Evolutionary conservation across 2,797 vertebrate species (phyloP).

Genomic region (Hypotaenidia okinawae): DNA sequence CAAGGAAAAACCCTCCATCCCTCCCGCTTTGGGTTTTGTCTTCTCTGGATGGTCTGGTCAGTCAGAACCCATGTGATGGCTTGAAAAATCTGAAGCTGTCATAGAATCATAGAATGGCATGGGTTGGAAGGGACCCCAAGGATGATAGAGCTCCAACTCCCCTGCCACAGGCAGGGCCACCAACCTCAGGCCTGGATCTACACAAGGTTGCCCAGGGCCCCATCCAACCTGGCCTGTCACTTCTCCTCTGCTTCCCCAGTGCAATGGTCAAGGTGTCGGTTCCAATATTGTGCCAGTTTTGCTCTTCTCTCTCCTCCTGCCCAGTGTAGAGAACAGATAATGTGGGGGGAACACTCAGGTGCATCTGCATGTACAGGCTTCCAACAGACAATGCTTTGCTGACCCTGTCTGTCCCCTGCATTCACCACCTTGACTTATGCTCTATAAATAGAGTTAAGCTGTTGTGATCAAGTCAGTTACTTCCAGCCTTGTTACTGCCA

Average conservation of each 20-base stretch:
- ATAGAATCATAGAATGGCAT: too few species aligned
- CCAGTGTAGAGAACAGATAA: neutral
- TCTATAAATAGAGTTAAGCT: neutral
- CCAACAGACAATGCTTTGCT: neutral
- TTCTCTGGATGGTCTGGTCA: neutral
- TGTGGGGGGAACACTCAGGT: neutral
- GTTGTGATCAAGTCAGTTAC: neutral
- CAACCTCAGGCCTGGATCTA: too few species aligned
- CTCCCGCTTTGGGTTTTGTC: neutral
- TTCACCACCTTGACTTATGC: neutral
- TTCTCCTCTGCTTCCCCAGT: neutral
- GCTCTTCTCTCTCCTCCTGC: neutral
- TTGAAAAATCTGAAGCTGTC: neutral
- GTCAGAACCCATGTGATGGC: neutral
- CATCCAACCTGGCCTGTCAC: too few species aligned
- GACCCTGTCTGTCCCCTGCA: neutral
- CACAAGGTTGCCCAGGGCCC: too few species aligned
- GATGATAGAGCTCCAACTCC: too few species aligned
- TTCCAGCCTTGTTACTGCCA: neutral
- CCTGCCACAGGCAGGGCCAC: too few species aligned
- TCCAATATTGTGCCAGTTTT: neutral
- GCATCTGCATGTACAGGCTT: neutral
- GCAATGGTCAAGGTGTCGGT: neutral
- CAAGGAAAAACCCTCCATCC: neutral
- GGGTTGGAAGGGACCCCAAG: too few species aligned